Base-by-base conservation (phyloP, 2,888 invertebrate species). In the Thymelicus lineola region DNA sequence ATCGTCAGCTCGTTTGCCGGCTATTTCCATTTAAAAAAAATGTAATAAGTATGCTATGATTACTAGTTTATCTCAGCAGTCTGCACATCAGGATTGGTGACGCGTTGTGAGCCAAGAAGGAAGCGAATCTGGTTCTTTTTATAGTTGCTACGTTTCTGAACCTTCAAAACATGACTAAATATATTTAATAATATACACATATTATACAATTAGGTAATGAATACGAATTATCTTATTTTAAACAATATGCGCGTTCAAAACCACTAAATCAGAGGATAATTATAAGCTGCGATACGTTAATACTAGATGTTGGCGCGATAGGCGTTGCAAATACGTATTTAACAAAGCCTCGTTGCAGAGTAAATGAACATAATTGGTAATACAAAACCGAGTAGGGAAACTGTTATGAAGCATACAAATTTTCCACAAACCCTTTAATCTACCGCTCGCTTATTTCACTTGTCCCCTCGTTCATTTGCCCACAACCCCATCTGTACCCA, bases 341-440 rank as follows among this genome's bases (percentile, higher is more conserved):
- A 76, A 75, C 76, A 80, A 80, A 81, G 76, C 86, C 86, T 87
- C 86, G 89, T 88, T 86, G 85, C 77, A 83, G 84, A 87, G 85
- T 84, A 88, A 89, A 86, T 85, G 86, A 88, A 86, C 83, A 83
- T 93, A 93, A 93, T 93, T 93, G 93, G 93, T 92, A 93, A 93
- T 88, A 89, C 87, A 86, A 93, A 89, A 92, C 93, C 88, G 85
- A 86, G 84, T 77, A 79, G 88, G 87, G 89, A 86, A 79, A 77
- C 78, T 81, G 90, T 87, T 90, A 89, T 89, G 87, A 88, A 82
- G 88, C 87, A 86, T 87, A 91, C 91, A 91, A 91, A 92, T 91
- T 91, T 86, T 86, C 89, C 86, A 71, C 88, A 89, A 93, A 92
- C 92, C 93, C 93, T 92, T 93, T 93, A 93, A 91, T 90, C 91